Evolutionary conservation across 2,113 vertebrate species (phyloP).

Genomic region (Lathamus discolor): DNA sequence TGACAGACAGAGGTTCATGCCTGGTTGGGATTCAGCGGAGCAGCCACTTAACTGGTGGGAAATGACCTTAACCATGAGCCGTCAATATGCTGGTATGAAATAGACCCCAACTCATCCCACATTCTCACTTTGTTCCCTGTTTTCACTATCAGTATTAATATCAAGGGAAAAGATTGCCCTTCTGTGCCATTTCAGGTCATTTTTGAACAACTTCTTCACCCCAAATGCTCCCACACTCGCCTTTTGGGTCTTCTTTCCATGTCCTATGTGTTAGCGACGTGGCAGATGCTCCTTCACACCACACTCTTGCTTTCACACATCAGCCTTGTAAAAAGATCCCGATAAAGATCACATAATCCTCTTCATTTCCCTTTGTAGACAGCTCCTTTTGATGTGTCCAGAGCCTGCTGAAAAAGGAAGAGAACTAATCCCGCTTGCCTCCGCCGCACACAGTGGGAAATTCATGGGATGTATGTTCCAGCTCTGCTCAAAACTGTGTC

Average conservation of each 20-base stretch:
- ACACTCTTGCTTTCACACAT: neutral
- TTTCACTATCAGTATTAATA: neutral
- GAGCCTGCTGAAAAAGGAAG: slow-evolving; percentile 7
- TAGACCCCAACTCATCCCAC: neutral
- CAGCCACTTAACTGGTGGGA: neutral
- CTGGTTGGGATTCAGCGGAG: neutral
- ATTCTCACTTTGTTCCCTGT: neutral
- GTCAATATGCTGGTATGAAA: neutral
- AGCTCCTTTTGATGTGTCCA: neutral
- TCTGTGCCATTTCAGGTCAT: neutral
- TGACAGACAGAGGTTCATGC: rapidly evolving
- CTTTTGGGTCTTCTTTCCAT: neutral
- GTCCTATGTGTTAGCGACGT: rapidly evolving
- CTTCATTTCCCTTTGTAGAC: neutral
- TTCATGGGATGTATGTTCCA: neutral
- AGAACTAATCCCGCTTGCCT: neutral
- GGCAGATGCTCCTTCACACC: neutral
- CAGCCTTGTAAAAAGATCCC: neutral
- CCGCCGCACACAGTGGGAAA: neutral
- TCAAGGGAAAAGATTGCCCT: neutral
- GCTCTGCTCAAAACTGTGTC: neutral
- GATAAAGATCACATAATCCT: neutral
- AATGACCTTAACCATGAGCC: neutral
- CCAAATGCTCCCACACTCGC: rapidly evolving
- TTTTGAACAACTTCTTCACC: neutral